These are phyloP conservation scores for Leuctra nigra DNA, from an alignment of 2,888 invertebrate species.

Conservation along the genomic window DNA sequence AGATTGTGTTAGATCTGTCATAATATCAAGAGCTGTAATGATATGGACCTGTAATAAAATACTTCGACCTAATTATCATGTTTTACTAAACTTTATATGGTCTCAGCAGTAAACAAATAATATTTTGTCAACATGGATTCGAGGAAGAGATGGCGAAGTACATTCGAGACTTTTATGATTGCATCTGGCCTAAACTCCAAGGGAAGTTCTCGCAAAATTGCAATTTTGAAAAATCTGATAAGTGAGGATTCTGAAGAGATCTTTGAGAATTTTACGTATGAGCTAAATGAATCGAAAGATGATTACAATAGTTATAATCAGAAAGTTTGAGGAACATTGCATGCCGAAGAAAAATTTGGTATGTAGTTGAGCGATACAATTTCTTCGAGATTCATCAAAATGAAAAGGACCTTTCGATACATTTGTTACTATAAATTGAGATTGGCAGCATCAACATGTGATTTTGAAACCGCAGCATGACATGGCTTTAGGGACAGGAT, in stretches of 20 bases:
- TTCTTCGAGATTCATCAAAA: constrained; percentile 1
- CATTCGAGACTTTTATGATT: not conserved
- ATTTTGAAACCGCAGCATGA: too few species aligned
- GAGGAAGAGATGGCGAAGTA: constrained; percentile 3
- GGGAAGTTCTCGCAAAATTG: not conserved
- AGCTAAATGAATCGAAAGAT: not conserved
- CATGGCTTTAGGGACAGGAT: too few species aligned
- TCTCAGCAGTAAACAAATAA: too few species aligned
- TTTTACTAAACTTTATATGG: too few species aligned
- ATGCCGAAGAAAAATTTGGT: not conserved
- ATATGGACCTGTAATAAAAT: too few species aligned
- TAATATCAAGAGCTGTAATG: too few species aligned
- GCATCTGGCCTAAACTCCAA: not conserved
- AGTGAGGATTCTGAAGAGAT: constrained; percentile 1
- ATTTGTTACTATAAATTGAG: not conserved
- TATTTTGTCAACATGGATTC: too few species aligned
- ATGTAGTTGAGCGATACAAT: not conserved
- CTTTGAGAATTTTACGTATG: not conserved
- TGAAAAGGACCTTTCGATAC: constrained; percentile 8
- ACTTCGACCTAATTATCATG: too few species aligned
- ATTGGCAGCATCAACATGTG: not conserved
- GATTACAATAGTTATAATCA: not conserved
- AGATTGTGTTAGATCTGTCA: too few species aligned
- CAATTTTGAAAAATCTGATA: not conserved
- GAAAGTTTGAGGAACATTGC: constrained; percentile 1